Conservation (phyloP, 2,888 invertebrate species). For the Cheilosia variabilis region DNA sequence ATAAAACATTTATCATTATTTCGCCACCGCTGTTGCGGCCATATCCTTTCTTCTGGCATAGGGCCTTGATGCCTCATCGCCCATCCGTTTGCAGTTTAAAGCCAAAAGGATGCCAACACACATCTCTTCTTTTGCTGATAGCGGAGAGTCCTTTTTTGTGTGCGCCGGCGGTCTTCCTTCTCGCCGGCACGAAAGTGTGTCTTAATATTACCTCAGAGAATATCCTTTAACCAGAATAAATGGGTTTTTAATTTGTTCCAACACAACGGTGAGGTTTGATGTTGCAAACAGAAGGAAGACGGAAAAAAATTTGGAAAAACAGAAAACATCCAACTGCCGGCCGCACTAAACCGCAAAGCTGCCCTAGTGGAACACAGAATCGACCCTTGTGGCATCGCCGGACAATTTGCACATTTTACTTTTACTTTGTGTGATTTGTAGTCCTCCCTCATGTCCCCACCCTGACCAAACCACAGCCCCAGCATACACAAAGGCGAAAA, state of each 20-base stretch:
- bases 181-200: slow-evolving; percentile 55
- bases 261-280: slow-evolving; percentile 65
- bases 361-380: slow-evolving; percentile 21
- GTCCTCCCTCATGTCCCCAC: background rate
- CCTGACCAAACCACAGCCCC: no score
- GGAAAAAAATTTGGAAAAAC: background rate
- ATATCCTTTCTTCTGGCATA: slow-evolving; percentile 33
- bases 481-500: background rate
- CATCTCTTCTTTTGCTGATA: slow-evolving; percentile 39
- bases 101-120: slow-evolving; percentile 42
- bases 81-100: slow-evolving; percentile 57
- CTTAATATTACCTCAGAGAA: slow-evolving; percentile 79
- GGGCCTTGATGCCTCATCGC: slow-evolving; percentile 42
- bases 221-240: slow-evolving; percentile 82
- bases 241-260: slow-evolving; percentile 83
- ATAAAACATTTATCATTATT: slow-evolving; percentile 73
- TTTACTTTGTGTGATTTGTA: slow-evolving; percentile 19
- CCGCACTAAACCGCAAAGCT: slow-evolving; percentile 40
- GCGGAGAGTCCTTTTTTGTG: slow-evolving; percentile 19
- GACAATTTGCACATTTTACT: slow-evolving; percentile 25
- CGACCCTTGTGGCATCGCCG: slow-evolving; percentile 24
- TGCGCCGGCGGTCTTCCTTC: background rate
- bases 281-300: slow-evolving; percentile 11
- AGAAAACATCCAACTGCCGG: background rate
- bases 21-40: slow-evolving; percentile 45